Percentiles rank a stretch among this genome's conserved stretches.
These are phyloP conservation scores for Hypotaenidia okinawae DNA, from an alignment of 2,797 vertebrate species.

Conservation along the genomic window DNA sequence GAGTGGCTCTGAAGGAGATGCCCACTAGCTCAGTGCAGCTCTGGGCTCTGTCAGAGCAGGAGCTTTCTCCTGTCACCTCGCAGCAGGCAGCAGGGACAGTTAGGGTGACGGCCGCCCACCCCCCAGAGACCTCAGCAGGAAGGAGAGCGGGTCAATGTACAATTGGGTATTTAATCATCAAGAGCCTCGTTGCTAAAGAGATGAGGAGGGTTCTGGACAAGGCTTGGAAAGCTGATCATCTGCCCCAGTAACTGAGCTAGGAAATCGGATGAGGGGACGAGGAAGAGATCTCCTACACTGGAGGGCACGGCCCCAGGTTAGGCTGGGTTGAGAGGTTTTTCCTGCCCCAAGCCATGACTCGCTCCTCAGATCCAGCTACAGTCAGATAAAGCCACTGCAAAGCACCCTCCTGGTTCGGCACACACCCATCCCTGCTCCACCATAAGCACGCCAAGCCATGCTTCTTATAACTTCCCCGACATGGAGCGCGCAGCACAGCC, in stretches of 20 bases:
- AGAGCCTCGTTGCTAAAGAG: neutral
- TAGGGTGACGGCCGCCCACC: too few relatives aligned
- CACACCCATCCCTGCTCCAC: fast-evolving
- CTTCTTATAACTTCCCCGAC: fast-evolving
- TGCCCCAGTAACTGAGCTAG: neutral
- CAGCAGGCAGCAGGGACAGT: too few relatives aligned
- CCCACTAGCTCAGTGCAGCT: neutral
- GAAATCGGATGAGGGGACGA: fast-evolving
- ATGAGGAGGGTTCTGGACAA: neutral
- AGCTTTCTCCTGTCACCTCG: fast-evolving
- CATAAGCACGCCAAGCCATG: fast-evolving
- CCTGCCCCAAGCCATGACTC: neutral
- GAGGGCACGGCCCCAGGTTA: neutral
- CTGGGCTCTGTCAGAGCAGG: too few relatives aligned
- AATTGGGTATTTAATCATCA: too few relatives aligned
- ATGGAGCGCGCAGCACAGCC: neutral
- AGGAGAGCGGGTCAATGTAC: neutral
- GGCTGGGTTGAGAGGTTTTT: neutral
- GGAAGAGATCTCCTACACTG: fast-evolving
- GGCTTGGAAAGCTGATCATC: fast-evolving
- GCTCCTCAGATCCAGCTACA: neutral
- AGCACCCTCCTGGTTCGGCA: neutral
- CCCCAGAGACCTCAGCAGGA: neutral
- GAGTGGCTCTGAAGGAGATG: fast-evolving
- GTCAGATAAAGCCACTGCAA: neutral